Percentiles rank a stretch among this genome's conserved stretches.
phyloP scores from a whole-genome alignment of 2,888 invertebrate genomes.

The Drosophila buzzatii region DNA sequence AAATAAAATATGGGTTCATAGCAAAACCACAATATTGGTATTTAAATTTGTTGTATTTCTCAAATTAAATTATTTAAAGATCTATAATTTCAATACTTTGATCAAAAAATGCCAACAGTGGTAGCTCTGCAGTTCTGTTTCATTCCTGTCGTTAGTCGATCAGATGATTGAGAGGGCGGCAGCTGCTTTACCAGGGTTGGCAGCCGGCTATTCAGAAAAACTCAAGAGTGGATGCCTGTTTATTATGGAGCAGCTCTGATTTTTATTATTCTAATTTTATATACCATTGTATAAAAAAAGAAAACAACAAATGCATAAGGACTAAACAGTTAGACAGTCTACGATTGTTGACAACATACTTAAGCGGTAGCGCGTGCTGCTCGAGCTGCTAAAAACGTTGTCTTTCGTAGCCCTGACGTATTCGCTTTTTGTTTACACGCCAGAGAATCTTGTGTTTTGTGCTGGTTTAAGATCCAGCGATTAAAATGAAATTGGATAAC shows the following conservation, averaged over 20 bases:
- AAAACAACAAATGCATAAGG: neutral
- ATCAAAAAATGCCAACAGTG: neutral
- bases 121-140: slow-evolving; percentile 4
- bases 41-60: neutral
- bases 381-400: neutral
- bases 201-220: neutral
- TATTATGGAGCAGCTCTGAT: neutral
- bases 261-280: neutral
- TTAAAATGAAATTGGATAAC: slow-evolving; percentile 53
- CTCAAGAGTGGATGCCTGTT: neutral
- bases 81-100: neutral
- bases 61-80: neutral
- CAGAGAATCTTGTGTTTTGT: slow-evolving; percentile 11
- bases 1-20: neutral
- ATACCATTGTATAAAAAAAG: neutral
- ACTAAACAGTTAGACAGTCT: neutral
- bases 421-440: slow-evolving; percentile 56
- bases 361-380: neutral
- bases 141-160: slow-evolving; percentile 22
- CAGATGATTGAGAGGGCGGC: slow-evolving; percentile 11
- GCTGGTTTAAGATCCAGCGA: neutral
- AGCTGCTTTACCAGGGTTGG: slow-evolving; percentile 39
- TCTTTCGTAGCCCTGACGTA: slow-evolving; percentile 21
- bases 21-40: neutral
- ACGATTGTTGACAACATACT: neutral